phyloP scores from a whole-genome alignment of 2,797 vertebrate species.

The Poeciliopsis paucimaculata region DNA sequence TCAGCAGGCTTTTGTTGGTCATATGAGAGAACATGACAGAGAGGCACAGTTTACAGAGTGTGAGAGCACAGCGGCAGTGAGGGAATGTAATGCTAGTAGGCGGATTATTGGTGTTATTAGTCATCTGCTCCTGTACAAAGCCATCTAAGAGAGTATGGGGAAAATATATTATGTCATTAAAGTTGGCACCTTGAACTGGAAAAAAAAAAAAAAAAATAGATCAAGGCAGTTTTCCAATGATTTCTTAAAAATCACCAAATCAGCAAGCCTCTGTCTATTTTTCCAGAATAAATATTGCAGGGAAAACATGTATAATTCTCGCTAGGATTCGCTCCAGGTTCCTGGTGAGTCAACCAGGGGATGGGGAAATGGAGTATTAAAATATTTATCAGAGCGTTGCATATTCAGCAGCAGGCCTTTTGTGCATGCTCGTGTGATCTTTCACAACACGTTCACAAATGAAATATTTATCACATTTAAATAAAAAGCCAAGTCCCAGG shows the following conservation, averaged over 20 bases:
- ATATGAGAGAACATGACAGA: constrained; percentile 16
- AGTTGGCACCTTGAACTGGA: constrained; percentile 35
- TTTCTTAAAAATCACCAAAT: constrained; percentile 47
- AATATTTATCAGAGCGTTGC: constrained; percentile 85
- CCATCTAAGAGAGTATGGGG: constrained; percentile 34
- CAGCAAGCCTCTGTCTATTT: constrained; percentile 50
- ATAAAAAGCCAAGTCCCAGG: constrained; percentile 77
- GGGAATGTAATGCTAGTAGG: constrained; percentile 41
- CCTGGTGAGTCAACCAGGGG: constrained; percentile 75
- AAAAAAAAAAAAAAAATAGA: constrained; percentile 6
- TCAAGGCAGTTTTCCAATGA: constrained; percentile 32
- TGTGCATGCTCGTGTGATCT: constrained; percentile 84
- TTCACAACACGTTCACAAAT: constrained; percentile 83
- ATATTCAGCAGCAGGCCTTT: constrained; percentile 84
- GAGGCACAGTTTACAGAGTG: constrained; percentile 19
- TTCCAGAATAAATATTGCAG: constrained; percentile 80
- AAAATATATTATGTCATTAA: constrained; percentile 45
- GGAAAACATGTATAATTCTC: constrained; percentile 81
- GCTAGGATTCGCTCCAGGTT: constrained; percentile 78
- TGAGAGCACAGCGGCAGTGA: constrained; percentile 18
- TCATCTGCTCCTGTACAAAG: constrained; percentile 52
- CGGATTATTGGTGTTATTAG: constrained; percentile 59
- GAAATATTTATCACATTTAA: constrained; percentile 86
- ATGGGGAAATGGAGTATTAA: constrained; percentile 80
- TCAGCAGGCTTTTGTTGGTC: not conserved